Evolutionary conservation across 2,797 vertebrate genomes (phyloP).

Genomic region (Melanotaenia pygmaea): DNA sequence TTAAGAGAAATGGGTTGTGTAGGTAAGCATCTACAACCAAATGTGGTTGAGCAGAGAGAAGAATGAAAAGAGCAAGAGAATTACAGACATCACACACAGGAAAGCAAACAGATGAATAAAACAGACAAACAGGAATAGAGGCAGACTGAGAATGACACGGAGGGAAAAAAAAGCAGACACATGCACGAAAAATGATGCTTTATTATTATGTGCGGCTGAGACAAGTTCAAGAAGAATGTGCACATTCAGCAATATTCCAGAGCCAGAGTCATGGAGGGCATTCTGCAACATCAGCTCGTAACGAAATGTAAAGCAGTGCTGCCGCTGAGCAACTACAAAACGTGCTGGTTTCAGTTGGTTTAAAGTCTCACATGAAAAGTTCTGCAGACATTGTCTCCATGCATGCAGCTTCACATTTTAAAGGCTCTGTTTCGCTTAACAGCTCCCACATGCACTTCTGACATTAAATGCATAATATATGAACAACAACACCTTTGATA

Average conservation of each 20-base stretch:
- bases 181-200: slow-evolving; percentile 32
- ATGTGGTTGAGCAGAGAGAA: slow-evolving; percentile 1
- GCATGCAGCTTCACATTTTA: background rate
- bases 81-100: slow-evolving; percentile 18
- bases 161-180: slow-evolving; percentile 15
- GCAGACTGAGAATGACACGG: slow-evolving; percentile 12
- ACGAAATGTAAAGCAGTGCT: background rate
- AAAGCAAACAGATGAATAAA: slow-evolving; percentile 54
- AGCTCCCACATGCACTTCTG: background rate
- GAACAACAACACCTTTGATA: background rate
- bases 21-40: background rate
- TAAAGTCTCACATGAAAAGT: background rate
- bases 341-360: background rate
- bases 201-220: slow-evolving; percentile 45
- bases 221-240: slow-evolving; percentile 62
- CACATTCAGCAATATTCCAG: slow-evolving; percentile 56
- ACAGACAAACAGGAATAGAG: slow-evolving; percentile 36
- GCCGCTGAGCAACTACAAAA: slow-evolving; percentile 1
- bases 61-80: slow-evolving; percentile 8
- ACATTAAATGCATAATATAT: slow-evolving; percentile 2
- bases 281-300: slow-evolving; percentile 40
- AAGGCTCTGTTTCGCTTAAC: background rate
- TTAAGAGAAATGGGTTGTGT: background rate
- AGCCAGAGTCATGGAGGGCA: slow-evolving; percentile 47
- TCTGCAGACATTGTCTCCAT: slow-evolving; percentile 3